A percentile compares a stretch with the other conserved stretches of the same genome.
Evolutionary conservation across 1,140 invertebrate genomes (phyloP).

Genomic region (Cyclargus thomasi): DNA sequence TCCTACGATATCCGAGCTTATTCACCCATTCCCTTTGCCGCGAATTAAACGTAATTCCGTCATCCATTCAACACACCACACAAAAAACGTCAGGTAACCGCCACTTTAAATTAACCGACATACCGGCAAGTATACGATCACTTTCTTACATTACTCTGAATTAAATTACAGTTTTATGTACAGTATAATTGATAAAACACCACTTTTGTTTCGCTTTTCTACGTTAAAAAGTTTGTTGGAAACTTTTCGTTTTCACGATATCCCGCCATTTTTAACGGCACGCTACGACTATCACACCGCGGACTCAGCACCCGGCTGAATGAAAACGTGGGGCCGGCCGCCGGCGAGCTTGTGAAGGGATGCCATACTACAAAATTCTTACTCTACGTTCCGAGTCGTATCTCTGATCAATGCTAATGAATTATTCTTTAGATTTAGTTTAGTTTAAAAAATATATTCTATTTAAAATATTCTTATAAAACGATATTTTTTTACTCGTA

Average conservation of each 20-base stretch:
- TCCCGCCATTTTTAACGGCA: slow-evolving; percentile 52
- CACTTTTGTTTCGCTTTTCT: slow-evolving; percentile 7
- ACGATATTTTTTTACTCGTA: too few species aligned
- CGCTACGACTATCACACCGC: slow-evolving; percentile 23
- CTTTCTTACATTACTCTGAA: slow-evolving; percentile 30
- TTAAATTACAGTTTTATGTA: slow-evolving; percentile 10
- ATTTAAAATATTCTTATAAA: too few species aligned
- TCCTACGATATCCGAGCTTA: slow-evolving; percentile 46
- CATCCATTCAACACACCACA: slow-evolving; percentile 71
- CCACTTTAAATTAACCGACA: slow-evolving; percentile 74
- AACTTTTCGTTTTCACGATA: slow-evolving; percentile 65
- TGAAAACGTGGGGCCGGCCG: slow-evolving; percentile 34
- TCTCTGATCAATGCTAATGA: too few species aligned
- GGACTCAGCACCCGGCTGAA: slow-evolving; percentile 47
- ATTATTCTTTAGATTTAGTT: too few species aligned
- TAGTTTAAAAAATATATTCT: too few species aligned
- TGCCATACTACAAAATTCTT: slow-evolving; percentile 15
- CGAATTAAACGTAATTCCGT: slow-evolving; percentile 68
- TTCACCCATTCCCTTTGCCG: slow-evolving; percentile 58
- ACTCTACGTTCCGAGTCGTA: too few species aligned
- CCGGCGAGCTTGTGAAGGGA: slow-evolving; percentile 9
- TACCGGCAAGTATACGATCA: slow-evolving; percentile 62
- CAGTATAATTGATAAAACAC: slow-evolving; percentile 19
- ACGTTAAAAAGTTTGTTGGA: slow-evolving; percentile 55
- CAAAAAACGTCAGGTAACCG: slow-evolving; percentile 75